phyloP scores from a whole-genome alignment of 2,113 vertebrate species.

The Amphiprion ocellaris region DNA sequence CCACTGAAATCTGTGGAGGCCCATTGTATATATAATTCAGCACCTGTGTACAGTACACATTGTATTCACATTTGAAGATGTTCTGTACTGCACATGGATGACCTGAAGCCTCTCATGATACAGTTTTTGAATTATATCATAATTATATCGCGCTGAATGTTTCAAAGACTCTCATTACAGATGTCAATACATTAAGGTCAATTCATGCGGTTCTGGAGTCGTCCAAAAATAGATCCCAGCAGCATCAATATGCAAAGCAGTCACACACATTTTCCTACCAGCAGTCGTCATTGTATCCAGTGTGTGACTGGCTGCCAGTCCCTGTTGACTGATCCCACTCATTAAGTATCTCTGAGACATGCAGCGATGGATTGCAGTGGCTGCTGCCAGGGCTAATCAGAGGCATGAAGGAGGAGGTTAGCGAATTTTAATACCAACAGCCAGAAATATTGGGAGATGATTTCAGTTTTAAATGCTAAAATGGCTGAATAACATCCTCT shows the following conservation, averaged over 20 bases:
- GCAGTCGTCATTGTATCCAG: conserved; percentile 21
- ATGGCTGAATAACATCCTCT: conserved; percentile 17
- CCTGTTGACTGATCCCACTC: conserved; percentile 59
- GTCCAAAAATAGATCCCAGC: neutral
- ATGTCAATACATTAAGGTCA: neutral
- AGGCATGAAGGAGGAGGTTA: conserved; percentile 48
- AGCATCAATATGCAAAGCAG: neutral
- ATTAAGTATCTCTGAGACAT: conserved; percentile 49
- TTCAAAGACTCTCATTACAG: neutral
- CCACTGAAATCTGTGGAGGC: neutral
- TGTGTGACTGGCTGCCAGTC: conserved; percentile 39
- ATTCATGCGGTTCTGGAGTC: neutral
- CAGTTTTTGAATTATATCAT: too few species aligned
- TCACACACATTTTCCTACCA: neutral
- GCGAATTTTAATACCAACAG: conserved; percentile 32
- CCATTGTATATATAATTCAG: neutral
- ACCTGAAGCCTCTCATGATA: too few species aligned
- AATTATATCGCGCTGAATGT: too few species aligned
- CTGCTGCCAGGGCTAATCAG: conserved; percentile 58
- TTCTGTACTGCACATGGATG: neutral
- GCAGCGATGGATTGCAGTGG: conserved; percentile 30
- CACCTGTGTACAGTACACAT: neutral
- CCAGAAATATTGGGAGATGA: conserved; percentile 44
- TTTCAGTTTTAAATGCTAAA: conserved; percentile 28
- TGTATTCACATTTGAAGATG: neutral